Evolutionary conservation across 2,888 invertebrate genomes (phyloP).

Genomic region (Antitype chi): DNA sequence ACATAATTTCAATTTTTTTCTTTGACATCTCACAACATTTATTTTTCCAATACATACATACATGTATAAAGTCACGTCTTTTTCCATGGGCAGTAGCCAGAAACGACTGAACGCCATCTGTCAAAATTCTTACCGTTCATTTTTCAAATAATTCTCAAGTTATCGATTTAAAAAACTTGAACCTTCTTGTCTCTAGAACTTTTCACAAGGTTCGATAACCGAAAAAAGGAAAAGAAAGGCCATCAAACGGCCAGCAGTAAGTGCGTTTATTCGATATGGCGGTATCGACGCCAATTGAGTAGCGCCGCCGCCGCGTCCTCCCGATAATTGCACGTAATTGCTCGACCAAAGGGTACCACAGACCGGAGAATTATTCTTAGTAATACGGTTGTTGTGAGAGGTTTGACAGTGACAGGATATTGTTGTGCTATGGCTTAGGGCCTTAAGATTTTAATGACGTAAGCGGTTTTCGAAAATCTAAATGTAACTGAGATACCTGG

Average conservation of each 20-base stretch:
- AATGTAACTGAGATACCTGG: background rate
- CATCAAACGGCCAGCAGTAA: slow-evolving; percentile 52
- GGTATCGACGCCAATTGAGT: slow-evolving; percentile 74
- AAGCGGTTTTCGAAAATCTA: background rate
- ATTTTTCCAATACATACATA: too few species aligned
- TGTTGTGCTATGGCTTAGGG: background rate
- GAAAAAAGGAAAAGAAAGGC: slow-evolving; percentile 31
- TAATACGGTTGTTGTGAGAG: slow-evolving; percentile 30
- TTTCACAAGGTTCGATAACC: slow-evolving; percentile 40
- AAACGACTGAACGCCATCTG: too few species aligned
- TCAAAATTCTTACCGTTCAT: too few species aligned
- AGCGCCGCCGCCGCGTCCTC: slow-evolving; percentile 72
- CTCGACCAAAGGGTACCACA: slow-evolving; percentile 65
- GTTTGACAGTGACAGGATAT: slow-evolving; percentile 26
- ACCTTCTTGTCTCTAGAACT: background rate
- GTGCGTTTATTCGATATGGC: slow-evolving; percentile 74
- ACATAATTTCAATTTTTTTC: too few species aligned
- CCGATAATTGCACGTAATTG: slow-evolving; percentile 79
- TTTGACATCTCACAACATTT: too few species aligned
- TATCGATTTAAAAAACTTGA: background rate
- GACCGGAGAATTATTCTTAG: slow-evolving; percentile 55
- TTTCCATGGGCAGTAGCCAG: too few species aligned
- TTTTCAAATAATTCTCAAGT: too few species aligned
- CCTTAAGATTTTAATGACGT: background rate
- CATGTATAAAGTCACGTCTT: too few species aligned